Evolutionary conservation across 2,797 vertebrate species (phyloP).

Genomic region (Synanceia verrucosa): DNA sequence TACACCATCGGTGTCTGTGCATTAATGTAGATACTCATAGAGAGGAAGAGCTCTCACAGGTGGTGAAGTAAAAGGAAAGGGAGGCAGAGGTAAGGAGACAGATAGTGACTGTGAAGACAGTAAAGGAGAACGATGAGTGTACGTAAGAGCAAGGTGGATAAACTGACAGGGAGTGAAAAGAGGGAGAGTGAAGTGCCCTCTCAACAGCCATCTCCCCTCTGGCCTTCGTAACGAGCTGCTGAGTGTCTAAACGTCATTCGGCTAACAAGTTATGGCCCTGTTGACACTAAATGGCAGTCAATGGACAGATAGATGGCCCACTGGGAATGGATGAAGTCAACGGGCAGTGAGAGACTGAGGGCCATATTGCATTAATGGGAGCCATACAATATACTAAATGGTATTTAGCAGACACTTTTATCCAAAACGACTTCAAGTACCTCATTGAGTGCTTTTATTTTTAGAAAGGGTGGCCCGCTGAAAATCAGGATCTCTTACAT

Average conservation of each 20-base stretch:
- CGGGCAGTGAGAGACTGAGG: conserved; percentile 62
- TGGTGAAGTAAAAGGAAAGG: conserved; percentile 5
- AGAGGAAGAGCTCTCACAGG: neutral
- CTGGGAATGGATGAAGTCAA: conserved; percentile 71
- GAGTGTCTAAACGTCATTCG: conserved; percentile 74
- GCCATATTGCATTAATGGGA: conserved; percentile 73
- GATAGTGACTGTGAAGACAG: neutral
- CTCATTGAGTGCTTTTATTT: conserved; percentile 79
- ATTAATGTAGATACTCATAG: neutral
- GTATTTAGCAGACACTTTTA: conserved; percentile 78
- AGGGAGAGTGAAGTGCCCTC: conserved; percentile 55
- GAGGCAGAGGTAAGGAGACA: conserved; percentile 6
- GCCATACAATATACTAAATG: conserved; percentile 77
- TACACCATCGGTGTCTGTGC: neutral
- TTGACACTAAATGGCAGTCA: conserved; percentile 77
- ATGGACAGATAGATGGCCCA: conserved; percentile 75
- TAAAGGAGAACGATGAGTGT: neutral
- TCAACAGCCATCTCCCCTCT: conserved; percentile 67
- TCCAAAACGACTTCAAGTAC: conserved; percentile 70
- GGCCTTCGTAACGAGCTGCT: conserved; percentile 67
- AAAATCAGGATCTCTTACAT: conserved; percentile 26
- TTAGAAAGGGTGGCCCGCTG: conserved; percentile 59
- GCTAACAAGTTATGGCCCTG: conserved; percentile 70
- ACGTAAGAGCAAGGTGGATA: conserved; percentile 10
- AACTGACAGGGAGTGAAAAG: neutral